phyloP scores from a whole-genome alignment of 2,113 vertebrate species.

The Misgurnus anguillicaudatus region DNA sequence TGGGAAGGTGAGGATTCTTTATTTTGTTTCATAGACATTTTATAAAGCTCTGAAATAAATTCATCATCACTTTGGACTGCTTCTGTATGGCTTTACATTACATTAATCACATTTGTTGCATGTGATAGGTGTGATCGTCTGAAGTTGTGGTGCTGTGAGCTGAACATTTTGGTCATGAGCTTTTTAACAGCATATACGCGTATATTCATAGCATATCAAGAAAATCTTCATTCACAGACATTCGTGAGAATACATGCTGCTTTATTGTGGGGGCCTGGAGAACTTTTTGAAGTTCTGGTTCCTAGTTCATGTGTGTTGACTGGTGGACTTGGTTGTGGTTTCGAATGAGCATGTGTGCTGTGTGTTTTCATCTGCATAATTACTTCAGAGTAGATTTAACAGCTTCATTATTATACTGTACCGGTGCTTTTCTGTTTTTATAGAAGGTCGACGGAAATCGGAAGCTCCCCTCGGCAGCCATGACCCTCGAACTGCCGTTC shows the following conservation, averaged over 20 bases:
- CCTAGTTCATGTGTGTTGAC: neutral
- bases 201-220: neutral
- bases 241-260: neutral
- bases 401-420: neutral
- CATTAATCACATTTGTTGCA: conserved; percentile 1
- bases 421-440: conserved; percentile 32
- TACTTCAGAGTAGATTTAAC: conserved; percentile 9
- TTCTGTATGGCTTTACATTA: neutral
- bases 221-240: neutral
- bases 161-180: conserved; percentile 21
- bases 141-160: neutral
- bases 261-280: neutral
- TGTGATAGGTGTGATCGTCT: neutral
- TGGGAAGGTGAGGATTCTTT: conserved; percentile 73
- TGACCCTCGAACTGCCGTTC: conserved; percentile 96
- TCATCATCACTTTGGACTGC: conserved; percentile 19
- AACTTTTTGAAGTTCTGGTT: neutral
- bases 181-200: conserved; percentile 1
- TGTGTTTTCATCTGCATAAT: conserved; percentile 32
- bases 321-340: conserved; percentile 1
- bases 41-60: conserved; percentile 42
- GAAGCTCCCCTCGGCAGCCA: conserved; percentile 85
- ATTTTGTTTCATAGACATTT: conserved; percentile 49
- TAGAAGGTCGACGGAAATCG: conserved; percentile 90
- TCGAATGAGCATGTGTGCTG: conserved; percentile 3